A percentile compares a stretch with the other conserved stretches of the same genome.
Conservation (phyloP, 2,888 invertebrate genomes). For the Augiades crinisus region DNA sequence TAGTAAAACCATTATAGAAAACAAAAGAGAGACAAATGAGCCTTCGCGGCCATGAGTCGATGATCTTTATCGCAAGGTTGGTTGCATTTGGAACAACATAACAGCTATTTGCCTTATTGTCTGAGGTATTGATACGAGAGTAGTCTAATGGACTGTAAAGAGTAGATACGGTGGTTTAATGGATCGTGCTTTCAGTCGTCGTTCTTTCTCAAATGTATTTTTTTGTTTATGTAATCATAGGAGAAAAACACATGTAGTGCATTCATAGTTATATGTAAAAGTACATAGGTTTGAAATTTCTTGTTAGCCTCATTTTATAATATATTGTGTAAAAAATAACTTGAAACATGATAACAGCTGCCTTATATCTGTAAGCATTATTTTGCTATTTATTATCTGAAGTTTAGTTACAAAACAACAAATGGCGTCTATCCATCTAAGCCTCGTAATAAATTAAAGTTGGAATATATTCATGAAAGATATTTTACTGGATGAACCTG, state of each 20-base stretch:
- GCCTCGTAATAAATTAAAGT: neutral
- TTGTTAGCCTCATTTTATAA: no score
- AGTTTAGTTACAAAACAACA: no score
- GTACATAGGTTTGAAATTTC: no score
- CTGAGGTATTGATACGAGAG: neutral
- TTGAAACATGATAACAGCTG: no score
- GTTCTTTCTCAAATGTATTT: no score
- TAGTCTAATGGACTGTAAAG: conserved; percentile 1
- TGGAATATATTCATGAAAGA: neutral
- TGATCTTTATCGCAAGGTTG: conserved; percentile 17
- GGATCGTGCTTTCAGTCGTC: neutral
- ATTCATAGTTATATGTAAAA: no score
- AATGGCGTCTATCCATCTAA: no score
- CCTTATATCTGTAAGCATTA: no score
- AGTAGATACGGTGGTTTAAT: neutral
- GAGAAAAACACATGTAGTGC: no score
- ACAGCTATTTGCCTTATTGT: conserved; percentile 3
- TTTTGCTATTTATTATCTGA: no score
- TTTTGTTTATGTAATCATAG: no score
- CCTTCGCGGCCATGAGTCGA: conserved; percentile 3
- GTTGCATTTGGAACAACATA: neutral
- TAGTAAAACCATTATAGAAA: conserved; percentile 9
- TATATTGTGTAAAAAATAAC: no score
- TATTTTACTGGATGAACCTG: conserved; percentile 5
- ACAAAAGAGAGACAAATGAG: conserved; percentile 2